These are phyloP conservation scores for Papilio elwesi DNA, from an alignment of 2,888 invertebrate genomes.

Conservation along the genomic window DNA sequence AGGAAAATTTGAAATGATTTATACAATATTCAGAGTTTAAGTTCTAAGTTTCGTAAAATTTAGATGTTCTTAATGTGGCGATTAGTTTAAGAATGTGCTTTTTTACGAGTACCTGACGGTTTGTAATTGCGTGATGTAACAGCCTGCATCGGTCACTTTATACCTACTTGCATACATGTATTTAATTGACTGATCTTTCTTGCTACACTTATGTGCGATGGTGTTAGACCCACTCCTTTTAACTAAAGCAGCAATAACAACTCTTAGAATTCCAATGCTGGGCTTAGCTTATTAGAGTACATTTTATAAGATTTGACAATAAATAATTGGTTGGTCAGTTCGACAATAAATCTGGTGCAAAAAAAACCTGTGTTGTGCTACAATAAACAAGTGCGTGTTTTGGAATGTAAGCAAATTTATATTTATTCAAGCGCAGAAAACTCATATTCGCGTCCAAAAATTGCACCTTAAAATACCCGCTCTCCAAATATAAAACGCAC, in stretches of 20 bases:
- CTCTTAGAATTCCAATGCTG: not conserved
- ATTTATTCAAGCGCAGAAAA: too few relatives aligned
- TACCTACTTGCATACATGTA: slow-evolving; percentile 1
- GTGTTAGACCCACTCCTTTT: not conserved
- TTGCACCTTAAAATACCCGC: too few relatives aligned
- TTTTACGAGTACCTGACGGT: slow-evolving; percentile 22
- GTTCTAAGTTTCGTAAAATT: slow-evolving; percentile 25
- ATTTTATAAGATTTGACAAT: not conserved
- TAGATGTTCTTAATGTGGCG: slow-evolving; percentile 8
- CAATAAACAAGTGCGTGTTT: too few relatives aligned
- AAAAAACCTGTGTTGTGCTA: not conserved
- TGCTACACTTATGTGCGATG: slow-evolving; percentile 23
- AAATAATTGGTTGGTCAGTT: not conserved
- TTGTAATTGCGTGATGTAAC: slow-evolving; percentile 24
- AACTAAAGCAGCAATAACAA: not conserved
- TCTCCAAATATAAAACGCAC: too few relatives aligned
- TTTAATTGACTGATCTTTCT: slow-evolving; percentile 28
- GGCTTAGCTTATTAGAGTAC: not conserved
- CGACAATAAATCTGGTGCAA: not conserved
- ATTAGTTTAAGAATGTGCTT: slow-evolving; percentile 33
- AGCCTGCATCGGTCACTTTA: slow-evolving; percentile 26
- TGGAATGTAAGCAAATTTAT: too few relatives aligned
- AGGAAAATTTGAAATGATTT: not conserved
- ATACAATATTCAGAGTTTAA: slow-evolving; percentile 14
- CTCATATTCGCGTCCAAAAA: too few relatives aligned